Percentiles rank a stretch among this genome's conserved stretches.
These are phyloP conservation scores for Ondatra zibethicus DNA, from an alignment of 2,113 vertebrate species.

Conservation along the genomic window DNA sequence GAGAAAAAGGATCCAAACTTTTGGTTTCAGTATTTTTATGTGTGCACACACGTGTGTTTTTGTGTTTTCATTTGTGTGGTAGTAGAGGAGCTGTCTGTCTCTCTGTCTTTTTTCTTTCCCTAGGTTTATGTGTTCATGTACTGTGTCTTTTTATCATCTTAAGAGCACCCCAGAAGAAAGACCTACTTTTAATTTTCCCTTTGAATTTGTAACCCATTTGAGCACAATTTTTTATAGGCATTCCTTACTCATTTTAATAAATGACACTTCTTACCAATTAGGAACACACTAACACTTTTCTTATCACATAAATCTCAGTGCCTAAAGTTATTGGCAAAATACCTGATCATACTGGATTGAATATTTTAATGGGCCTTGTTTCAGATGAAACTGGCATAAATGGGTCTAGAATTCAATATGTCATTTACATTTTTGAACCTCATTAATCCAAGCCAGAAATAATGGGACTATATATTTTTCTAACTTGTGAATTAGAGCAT, in stretches of 20 bases:
- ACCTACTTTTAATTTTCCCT: background rate
- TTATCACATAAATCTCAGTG: background rate
- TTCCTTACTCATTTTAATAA: conserved; percentile 4
- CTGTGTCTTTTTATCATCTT: background rate
- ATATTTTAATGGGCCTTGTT: conserved; percentile 31
- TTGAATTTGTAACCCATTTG: background rate
- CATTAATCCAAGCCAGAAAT: conserved; percentile 66
- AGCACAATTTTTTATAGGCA: background rate
- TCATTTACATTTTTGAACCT: conserved; percentile 61
- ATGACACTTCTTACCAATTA: background rate
- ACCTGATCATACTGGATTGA: background rate
- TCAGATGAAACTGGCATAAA: conserved; percentile 16
- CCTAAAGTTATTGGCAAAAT: background rate
- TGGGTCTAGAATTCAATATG: conserved; percentile 52
- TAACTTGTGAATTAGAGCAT: conserved; percentile 63
- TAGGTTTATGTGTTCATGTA: background rate
- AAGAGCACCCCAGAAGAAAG: background rate
- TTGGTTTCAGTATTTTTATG: background rate
- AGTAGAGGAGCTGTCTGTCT: background rate
- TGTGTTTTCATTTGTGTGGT: background rate
- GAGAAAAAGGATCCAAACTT: background rate
- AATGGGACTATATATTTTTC: conserved; percentile 17
- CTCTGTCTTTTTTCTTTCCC: background rate
- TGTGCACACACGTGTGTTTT: fast-evolving
- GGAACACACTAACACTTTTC: background rate